phyloP scores from a whole-genome alignment of 35 echinoderm and acorn worm genomes.

The Apostichopus parvimensis region DNA sequence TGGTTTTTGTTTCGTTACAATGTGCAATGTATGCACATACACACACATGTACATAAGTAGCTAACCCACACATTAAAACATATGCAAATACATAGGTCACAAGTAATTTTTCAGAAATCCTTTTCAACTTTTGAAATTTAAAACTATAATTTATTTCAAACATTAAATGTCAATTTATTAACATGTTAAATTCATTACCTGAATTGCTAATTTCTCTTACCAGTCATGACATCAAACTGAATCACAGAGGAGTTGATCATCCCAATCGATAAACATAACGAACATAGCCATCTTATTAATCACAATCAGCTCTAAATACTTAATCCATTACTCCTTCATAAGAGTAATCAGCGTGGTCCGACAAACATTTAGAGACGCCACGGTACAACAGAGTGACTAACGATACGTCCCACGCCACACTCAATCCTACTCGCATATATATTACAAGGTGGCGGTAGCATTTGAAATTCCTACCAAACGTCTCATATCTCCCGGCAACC shows the following conservation, averaged over 20 bases:
- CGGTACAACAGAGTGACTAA: slow-evolving; percentile 2
- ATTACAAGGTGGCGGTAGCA: slow-evolving; percentile 8
- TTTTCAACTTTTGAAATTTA: too few relatives aligned
- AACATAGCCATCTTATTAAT: background rate
- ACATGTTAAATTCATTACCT: background rate
- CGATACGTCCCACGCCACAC: background rate
- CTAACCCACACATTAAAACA: background rate
- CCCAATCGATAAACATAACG: background rate
- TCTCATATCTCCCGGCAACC: slow-evolving; percentile 16
- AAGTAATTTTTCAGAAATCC: too few relatives aligned
- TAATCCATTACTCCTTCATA: background rate
- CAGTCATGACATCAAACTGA: background rate
- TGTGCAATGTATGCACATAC: too few relatives aligned
- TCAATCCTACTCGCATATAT: background rate
- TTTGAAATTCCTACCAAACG: slow-evolving; percentile 16
- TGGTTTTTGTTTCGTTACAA: background rate
- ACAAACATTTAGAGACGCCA: background rate
- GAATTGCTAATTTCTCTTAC: background rate
- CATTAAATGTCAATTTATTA: too few relatives aligned
- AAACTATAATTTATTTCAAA: too few relatives aligned
- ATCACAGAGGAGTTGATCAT: background rate
- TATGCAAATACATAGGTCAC: background rate
- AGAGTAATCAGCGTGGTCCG: too few relatives aligned
- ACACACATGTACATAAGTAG: background rate
- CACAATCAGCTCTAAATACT: background rate